Base-by-base conservation (phyloP, 2,888 invertebrate species). In the Heliconius sara region DNA sequence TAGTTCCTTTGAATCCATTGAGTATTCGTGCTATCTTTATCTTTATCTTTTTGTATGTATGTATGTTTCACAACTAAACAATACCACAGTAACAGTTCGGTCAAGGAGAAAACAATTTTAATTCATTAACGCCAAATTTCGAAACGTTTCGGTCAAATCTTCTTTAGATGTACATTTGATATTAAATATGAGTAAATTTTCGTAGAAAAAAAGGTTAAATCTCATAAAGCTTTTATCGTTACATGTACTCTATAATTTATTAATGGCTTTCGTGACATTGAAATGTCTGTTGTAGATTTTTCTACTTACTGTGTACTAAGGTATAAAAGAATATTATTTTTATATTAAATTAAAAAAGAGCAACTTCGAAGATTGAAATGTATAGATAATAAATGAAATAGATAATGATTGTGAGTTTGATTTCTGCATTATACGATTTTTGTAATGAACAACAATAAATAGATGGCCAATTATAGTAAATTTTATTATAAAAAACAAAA, bases 101-200 rank as follows among this genome's bases (percentile, higher is more conserved):
- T 74, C 80, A 80, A 75, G 80, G 78, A 34, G 65, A 25, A 65
- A 65, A 57, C 60, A 74, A 74, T 77, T 77, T 52, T 80, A 47
- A 74, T 63, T 68, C 25, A 68, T 80, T 80, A 78, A 65, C 74
- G 78, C 65, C 60, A n/a, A 47, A 70, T 80, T 80, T 78, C 74
- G 78, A 27, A 78, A 80, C 19, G 22, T 25, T 71, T 39, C n/a
- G 63, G 63, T 47, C 66, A 63, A 74, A 65, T 39, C 57, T 68
- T 76, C 16, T 52, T 78, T 73, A 68, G 73, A 60, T 39, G 60
- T n/a, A 34, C 39, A 73, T 60, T 73, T 34, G 4, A 60, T 34
- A 34, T 7, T 39, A 30, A 39, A 60, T 73, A 30, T 60, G 60
- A 73, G 34, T 25, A 73, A n/a, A 34, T 34, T 60, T 73, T 73